Evolutionary conservation across 2,113 vertebrate genomes (phyloP).

Genomic region (Junco hyemalis): DNA sequence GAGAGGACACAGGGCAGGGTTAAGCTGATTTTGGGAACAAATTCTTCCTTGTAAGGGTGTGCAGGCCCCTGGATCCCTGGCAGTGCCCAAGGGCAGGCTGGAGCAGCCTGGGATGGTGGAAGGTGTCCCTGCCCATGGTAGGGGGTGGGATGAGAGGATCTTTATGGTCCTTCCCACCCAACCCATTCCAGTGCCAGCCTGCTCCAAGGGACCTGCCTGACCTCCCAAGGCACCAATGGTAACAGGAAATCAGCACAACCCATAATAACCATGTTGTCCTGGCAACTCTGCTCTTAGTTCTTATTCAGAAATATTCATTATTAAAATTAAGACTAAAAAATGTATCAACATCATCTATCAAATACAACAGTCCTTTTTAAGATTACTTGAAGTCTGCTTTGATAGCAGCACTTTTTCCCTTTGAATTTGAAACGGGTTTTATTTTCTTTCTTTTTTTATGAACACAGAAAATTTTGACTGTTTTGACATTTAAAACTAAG

Average conservation of each 20-base stretch:
- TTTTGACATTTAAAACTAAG: conserved; percentile 57
- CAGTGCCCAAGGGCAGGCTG: not conserved
- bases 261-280: not conserved
- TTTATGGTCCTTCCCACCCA: not conserved
- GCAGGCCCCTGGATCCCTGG: not conserved
- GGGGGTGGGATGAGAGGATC: not conserved
- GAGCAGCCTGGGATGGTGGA: not conserved
- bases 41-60: not conserved
- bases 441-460: not conserved
- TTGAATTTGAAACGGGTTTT: conserved; percentile 8
- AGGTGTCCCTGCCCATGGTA: not conserved
- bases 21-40: not conserved
- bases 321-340: conserved; percentile 33
- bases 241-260: not conserved
- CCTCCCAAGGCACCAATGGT: not conserved
- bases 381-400: not conserved
- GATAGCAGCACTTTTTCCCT: not conserved
- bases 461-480: not conserved
- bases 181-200: not conserved
- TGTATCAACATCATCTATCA: not conserved
- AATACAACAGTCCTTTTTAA: not conserved
- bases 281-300: not conserved
- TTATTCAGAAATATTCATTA: conserved; percentile 2
- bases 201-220: not conserved
- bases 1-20: not conserved